Base-by-base conservation (phyloP, 2,797 vertebrate species). In the Apogon talboti region DNA sequence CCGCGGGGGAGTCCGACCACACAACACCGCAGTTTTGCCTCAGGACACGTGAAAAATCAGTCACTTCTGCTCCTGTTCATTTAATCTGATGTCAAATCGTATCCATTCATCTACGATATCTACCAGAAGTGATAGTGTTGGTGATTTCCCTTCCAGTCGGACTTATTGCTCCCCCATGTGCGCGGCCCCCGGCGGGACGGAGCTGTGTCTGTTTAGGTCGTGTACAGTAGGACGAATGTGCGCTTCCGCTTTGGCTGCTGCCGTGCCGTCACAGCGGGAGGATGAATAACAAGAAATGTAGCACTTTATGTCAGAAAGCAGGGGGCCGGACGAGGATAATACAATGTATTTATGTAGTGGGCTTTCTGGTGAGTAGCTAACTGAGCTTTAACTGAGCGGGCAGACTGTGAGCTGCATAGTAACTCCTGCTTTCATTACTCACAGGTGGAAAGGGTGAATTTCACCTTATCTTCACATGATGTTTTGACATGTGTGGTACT, bases 301-400 rank as follows among this genome's bases (percentile, higher is more conserved):
- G 84, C 61, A 43, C 78, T 79, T 74, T 81, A 79, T 52, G 72
- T 48, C 76, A 83, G 49, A 89, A 69, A 78, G 59, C 82, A 16
- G 70, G 47, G 49, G 78, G 82, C 72, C 77, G 83, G 58, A 76
- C 47, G 33, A 80, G 84, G 46, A 93, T 93, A 28, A 91, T 94
- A 76, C 81, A 68, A 35, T 95, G 93, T 16, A 90, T 95, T 68
- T 94, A 94, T 42, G 84, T 94, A 64, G 94, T 95, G 65, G 93
- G 94, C 53, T 95, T 95, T 65, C 93, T 95, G 94, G 94, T 95
- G 85, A 94, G 94, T 93, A 38, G 60, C 28, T 30, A 6, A 12
- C 13, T 7, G 48, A 55, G 8, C 30, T 11, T 1, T 7, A 7
- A 24, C 55, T 1, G 19, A 48, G 21, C 6, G 40, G 11, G 1